These are phyloP conservation scores for Drosophila sulfurigaster DNA, from an alignment of 1,140 invertebrate genomes.

Conservation along the genomic window DNA sequence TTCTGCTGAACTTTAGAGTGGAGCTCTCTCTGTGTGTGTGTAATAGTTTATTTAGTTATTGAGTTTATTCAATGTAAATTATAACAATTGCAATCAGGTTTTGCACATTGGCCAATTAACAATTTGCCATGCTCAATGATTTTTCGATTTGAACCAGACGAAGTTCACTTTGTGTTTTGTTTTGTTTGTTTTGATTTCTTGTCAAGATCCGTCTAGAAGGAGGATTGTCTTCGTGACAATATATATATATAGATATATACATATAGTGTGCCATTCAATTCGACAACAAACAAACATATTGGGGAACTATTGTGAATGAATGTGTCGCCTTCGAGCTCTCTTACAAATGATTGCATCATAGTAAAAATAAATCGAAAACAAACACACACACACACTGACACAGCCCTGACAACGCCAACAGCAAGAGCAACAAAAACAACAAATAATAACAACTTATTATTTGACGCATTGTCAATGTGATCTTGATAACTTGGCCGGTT, in stretches of 20 bases:
- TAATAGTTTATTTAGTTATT: constrained; percentile 8
- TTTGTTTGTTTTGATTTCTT: background rate
- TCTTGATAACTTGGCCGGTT: constrained; percentile 71
- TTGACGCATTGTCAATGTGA: constrained; percentile 83
- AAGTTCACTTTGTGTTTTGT: no score
- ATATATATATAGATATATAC: background rate
- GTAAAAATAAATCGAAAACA: constrained; percentile 61
- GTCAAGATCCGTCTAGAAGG: constrained; percentile 40
- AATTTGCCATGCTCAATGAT: constrained; percentile 30
- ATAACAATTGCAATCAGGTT: constrained; percentile 13
- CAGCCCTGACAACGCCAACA: constrained; percentile 38
- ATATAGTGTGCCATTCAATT: constrained; percentile 2
- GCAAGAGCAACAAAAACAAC: constrained; percentile 10
- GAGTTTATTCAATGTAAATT: background rate
- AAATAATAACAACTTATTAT: constrained; percentile 65
- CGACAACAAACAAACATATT: background rate
- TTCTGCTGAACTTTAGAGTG: background rate
- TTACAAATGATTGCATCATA: constrained; percentile 75
- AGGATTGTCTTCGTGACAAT: constrained; percentile 14
- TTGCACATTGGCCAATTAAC: constrained; percentile 52
- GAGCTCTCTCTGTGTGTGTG: background rate
- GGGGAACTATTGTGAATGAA: constrained; percentile 33
- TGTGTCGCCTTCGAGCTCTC: constrained; percentile 36
- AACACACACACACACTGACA: constrained; percentile 14
- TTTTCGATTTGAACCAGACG: background rate